phyloP scores from a whole-genome alignment of 2,888 invertebrate species.

The Onchidella celtica region DNA sequence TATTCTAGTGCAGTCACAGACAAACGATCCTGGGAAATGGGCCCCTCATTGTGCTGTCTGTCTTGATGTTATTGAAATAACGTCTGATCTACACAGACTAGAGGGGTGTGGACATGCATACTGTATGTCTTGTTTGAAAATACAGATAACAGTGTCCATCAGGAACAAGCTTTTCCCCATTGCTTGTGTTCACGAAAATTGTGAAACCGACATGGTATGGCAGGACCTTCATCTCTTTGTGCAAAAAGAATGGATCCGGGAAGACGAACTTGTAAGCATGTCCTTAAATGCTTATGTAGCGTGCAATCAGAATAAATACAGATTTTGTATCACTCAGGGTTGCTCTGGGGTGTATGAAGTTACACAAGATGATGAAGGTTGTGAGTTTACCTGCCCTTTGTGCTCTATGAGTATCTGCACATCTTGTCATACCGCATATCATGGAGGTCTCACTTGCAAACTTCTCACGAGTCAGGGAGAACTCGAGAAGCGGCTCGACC shows the following conservation, averaged over 20 bases:
- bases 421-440: slow-evolving; percentile 64
- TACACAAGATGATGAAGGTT: slow-evolving; percentile 43
- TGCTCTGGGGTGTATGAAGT: slow-evolving; percentile 70
- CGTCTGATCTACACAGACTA: slow-evolving; percentile 60
- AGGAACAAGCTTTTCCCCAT: slow-evolving; percentile 64
- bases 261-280: slow-evolving; percentile 50
- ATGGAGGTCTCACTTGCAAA: slow-evolving; percentile 69
- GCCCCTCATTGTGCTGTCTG: slow-evolving; percentile 67
- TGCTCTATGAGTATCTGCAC: slow-evolving; percentile 65
- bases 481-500: slow-evolving; percentile 32
- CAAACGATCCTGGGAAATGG: not conserved
- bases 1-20: not conserved
- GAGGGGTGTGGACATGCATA: slow-evolving; percentile 74
- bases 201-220: slow-evolving; percentile 59
- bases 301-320: slow-evolving; percentile 55
- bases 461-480: slow-evolving; percentile 48
- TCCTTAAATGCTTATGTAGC: slow-evolving; percentile 61
- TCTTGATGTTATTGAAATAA: slow-evolving; percentile 61
- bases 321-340: slow-evolving; percentile 71
- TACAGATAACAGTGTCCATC: slow-evolving; percentile 52
- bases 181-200: slow-evolving; percentile 64
- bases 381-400: slow-evolving; percentile 57
- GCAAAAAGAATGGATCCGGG: slow-evolving; percentile 47
- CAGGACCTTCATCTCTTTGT: slow-evolving; percentile 57
- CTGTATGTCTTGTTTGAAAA: slow-evolving; percentile 65